Conservation (phyloP, 2,888 invertebrate genomes). For the Drosophila anomelani region DNA sequence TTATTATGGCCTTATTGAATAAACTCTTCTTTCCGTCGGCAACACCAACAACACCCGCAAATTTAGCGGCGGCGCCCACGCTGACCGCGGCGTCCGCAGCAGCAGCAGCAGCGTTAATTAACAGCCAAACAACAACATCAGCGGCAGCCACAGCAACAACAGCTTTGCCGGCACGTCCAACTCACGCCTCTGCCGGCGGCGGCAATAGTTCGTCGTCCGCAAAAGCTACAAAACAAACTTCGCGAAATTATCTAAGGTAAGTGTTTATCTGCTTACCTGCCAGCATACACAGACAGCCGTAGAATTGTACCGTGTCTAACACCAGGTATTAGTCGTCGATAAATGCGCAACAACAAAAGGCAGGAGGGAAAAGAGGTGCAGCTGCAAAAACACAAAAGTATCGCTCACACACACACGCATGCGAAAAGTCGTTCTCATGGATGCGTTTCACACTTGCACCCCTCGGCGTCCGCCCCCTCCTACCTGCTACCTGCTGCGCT, state of each 20-base stretch:
- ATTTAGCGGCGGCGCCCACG: conserved; percentile 54
- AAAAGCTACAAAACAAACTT: conserved; percentile 75
- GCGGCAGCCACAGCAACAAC: conserved; percentile 61
- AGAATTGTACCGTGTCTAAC: conserved; percentile 38
- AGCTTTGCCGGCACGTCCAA: conserved; percentile 60
- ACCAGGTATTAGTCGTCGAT: conserved; percentile 60
- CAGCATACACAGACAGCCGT: conserved; percentile 7
- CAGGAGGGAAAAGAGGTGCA: conserved; percentile 31
- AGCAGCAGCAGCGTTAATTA: conserved; percentile 48
- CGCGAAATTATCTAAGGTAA: conserved; percentile 84
- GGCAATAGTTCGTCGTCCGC: conserved; percentile 75
- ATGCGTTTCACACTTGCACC: conserved; percentile 48
- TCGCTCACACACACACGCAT: conserved; percentile 9
- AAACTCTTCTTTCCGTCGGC: conserved; percentile 88
- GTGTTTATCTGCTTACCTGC: conserved; percentile 54
- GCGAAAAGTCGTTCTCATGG: conserved; percentile 61
- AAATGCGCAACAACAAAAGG: conserved; percentile 52
- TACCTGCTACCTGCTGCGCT: conserved; percentile 30
- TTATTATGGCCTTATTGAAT: conserved; percentile 90
- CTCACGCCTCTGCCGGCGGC: conserved; percentile 53
- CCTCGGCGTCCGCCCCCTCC: conserved; percentile 26
- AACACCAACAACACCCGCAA: conserved; percentile 85
- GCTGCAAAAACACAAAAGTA: conserved; percentile 33
- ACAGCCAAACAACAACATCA: conserved; percentile 49
- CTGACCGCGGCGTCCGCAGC: conserved; percentile 50